A percentile compares a stretch with the other conserved stretches of the same genome.
Evolutionary conservation across 2,113 vertebrate genomes (phyloP).

Genomic region (Dryoscopus gambensis): DNA sequence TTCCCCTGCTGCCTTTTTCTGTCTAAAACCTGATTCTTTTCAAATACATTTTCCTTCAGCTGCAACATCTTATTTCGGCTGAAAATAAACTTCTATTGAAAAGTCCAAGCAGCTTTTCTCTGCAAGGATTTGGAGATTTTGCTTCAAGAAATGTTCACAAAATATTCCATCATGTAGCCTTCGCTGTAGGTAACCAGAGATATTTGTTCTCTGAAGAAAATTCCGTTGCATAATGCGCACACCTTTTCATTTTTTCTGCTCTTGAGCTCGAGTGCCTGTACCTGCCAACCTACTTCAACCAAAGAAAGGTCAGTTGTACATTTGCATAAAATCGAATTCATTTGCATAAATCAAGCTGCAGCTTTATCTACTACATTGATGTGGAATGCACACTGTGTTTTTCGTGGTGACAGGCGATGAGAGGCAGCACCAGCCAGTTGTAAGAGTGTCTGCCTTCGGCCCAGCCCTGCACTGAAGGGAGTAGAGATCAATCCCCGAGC

Average conservation of each 20-base stretch:
- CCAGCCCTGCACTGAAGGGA: not conserved
- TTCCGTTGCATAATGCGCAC: not conserved
- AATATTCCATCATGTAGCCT: not conserved
- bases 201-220: not conserved
- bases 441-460: not conserved
- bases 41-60: not conserved
- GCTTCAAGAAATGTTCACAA: not conserved
- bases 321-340: conserved; percentile 31
- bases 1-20: not conserved
- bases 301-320: not conserved
- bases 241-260: not conserved
- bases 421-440: not conserved
- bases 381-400: not conserved
- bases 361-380: not conserved
- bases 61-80: not conserved
- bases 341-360: conserved; percentile 32
- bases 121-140: not conserved
- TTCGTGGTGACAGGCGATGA: not conserved
- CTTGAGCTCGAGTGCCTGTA: not conserved
- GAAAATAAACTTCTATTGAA: conserved; percentile 17
- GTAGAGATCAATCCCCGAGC: not conserved
- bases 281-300: not conserved
- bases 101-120: not conserved
- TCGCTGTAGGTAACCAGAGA: not conserved
- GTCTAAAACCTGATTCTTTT: not conserved